Evolutionary conservation across 2,797 vertebrate species (phyloP).

Genomic region (Sardinella longiceps): DNA sequence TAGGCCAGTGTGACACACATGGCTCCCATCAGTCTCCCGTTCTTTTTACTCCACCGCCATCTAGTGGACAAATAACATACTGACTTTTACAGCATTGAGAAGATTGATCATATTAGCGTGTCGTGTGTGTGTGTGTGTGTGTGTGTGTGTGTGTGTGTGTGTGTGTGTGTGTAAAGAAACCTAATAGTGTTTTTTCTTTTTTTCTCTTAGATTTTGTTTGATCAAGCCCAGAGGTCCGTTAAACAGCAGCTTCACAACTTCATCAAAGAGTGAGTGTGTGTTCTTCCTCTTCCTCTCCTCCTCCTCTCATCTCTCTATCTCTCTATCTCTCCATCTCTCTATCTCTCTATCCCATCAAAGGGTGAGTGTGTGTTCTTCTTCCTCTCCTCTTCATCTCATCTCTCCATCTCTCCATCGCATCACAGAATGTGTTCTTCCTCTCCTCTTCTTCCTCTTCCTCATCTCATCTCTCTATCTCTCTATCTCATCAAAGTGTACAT

Average conservation of each 20-base stretch:
- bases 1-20: neutral
- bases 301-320: neutral
- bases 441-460: too few species aligned
- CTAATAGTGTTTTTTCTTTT: neutral
- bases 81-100: too few species aligned
- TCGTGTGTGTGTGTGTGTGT: neutral
- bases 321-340: neutral
- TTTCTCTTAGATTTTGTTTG: conserved; percentile 82
- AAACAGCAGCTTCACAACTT: conserved; percentile 86
- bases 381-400: too few species aligned
- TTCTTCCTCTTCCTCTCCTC: neutral
- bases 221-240: conserved; percentile 86
- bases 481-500: too few species aligned
- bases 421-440: too few species aligned
- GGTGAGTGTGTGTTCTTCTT: too few species aligned
- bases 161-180: neutral
- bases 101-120: too few species aligned
- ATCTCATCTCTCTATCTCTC: too few species aligned
- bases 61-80: conserved; percentile 36
- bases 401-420: too few species aligned
- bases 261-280: conserved; percentile 87
- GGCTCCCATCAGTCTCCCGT: too few species aligned
- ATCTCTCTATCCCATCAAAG: too few species aligned
- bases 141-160: neutral
- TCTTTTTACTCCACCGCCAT: conserved; percentile 32